Conservation (phyloP, 92 coral and sea anemone genomes). For the Palythoa heliodiscus region DNA sequence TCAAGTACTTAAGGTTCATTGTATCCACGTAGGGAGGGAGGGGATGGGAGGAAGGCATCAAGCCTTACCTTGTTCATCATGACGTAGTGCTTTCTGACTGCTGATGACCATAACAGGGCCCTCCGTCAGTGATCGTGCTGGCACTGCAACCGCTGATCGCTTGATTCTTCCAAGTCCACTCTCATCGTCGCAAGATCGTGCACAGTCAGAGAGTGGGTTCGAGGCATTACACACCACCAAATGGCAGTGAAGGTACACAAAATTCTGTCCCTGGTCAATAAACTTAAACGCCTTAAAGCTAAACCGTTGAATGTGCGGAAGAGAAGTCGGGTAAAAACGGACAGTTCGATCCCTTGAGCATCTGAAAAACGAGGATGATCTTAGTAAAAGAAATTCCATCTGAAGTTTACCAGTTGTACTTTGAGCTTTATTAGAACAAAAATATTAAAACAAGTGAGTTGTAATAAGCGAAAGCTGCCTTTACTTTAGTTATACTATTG, state of each 20-base stretch:
- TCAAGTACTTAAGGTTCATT: no score
- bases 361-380: slow-evolving; percentile 30
- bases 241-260: slow-evolving; percentile 79
- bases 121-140: slow-evolving; percentile 65
- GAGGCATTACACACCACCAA: slow-evolving; percentile 82
- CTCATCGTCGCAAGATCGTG: slow-evolving; percentile 52
- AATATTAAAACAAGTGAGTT: no score
- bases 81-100: slow-evolving; percentile 34
- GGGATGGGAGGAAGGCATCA: neutral
- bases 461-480: no score
- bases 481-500: no score
- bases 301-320: slow-evolving; percentile 61
- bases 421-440: no score
- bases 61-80: no score
- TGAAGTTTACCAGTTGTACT: no score
- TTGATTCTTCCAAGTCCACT: slow-evolving; percentile 52
- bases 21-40: no score
- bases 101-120: slow-evolving; percentile 71
- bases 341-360: slow-evolving; percentile 78
- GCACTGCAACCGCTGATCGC: slow-evolving; percentile 49
- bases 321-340: slow-evolving; percentile 32
- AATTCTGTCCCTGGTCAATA: slow-evolving; percentile 60
- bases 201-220: slow-evolving; percentile 67
- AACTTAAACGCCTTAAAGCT: slow-evolving; percentile 86
- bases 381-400: no score